phyloP scores from a whole-genome alignment of 2,113 vertebrate genomes.

The Heteronetta atricapilla region DNA sequence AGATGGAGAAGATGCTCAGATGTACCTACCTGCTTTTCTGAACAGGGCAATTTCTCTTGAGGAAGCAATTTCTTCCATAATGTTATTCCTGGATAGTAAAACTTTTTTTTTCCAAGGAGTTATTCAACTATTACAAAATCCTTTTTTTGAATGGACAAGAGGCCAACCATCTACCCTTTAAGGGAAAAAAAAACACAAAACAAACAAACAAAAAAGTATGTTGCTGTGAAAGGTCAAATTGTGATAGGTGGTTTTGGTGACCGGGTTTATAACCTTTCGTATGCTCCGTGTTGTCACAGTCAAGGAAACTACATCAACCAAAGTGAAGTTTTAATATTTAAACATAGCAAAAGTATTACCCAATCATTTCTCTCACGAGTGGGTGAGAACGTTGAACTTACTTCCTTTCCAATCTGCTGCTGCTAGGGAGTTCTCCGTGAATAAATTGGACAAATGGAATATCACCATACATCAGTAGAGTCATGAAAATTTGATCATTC shows the following conservation, averaged over 20 bases:
- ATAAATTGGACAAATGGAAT: not conserved
- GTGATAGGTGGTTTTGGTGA: not conserved
- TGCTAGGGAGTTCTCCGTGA: not conserved
- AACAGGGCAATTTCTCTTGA: not conserved
- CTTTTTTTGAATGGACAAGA: not conserved
- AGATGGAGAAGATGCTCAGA: not conserved
- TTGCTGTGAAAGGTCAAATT: not conserved
- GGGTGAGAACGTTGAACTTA: not conserved
- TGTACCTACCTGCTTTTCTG: not conserved
- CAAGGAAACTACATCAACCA: not conserved
- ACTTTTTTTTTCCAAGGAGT: not conserved
- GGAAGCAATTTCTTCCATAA: not conserved
- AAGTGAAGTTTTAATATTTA: not conserved
- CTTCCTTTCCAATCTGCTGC: not conserved
- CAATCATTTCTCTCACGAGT: not conserved
- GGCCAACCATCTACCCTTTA: not conserved
- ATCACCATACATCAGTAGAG: not conserved
- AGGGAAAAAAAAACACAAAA: not conserved
- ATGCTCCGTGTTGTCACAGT: not conserved
- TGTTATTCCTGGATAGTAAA: not conserved
- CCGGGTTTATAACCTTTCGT: not conserved
- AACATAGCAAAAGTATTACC: not conserved
- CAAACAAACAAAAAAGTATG: not conserved
- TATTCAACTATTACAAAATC: not conserved
- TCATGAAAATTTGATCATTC: not conserved